Evolutionary conservation across 2,113 vertebrate genomes (phyloP).

Genomic region (Gorsachius goisagi): DNA sequence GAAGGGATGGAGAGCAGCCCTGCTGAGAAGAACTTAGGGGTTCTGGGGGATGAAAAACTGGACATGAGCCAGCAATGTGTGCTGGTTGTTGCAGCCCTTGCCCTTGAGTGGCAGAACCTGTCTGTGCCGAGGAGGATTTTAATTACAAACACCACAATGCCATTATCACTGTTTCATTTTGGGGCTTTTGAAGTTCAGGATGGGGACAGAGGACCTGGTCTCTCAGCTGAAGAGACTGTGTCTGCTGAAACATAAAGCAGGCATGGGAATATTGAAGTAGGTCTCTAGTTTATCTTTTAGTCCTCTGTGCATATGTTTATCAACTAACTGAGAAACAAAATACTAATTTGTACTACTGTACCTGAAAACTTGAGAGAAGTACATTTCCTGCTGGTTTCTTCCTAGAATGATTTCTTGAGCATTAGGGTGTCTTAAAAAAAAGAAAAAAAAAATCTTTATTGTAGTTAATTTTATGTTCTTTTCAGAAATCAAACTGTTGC

Average conservation of each 20-base stretch:
- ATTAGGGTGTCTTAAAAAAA: not conserved
- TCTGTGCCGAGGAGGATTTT: not conserved
- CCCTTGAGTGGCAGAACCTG: not conserved
- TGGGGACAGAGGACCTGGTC: not conserved
- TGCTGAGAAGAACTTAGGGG: not conserved
- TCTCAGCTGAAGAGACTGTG: not conserved
- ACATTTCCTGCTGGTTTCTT: not conserved
- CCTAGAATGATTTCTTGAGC: not conserved
- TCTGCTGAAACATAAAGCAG: not conserved
- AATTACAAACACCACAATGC: not conserved
- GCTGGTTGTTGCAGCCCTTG: not conserved
- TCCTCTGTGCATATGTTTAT: not conserved
- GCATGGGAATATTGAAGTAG: not conserved
- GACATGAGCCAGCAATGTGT: accelerated
- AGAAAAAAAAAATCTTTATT: not conserved
- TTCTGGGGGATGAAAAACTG: not conserved
- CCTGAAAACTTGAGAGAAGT: not conserved
- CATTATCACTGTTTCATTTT: not conserved
- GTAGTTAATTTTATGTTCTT: conserved; percentile 11
- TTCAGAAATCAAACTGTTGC: conserved; percentile 2
- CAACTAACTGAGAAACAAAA: not conserved
- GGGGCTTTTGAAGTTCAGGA: not conserved
- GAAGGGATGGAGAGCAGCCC: not conserved
- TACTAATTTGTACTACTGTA: not conserved
- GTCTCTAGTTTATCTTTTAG: not conserved